These are phyloP conservation scores for Pelodiscus sinensis DNA, from an alignment of 2,113 vertebrate species.

Conservation along the genomic window DNA sequence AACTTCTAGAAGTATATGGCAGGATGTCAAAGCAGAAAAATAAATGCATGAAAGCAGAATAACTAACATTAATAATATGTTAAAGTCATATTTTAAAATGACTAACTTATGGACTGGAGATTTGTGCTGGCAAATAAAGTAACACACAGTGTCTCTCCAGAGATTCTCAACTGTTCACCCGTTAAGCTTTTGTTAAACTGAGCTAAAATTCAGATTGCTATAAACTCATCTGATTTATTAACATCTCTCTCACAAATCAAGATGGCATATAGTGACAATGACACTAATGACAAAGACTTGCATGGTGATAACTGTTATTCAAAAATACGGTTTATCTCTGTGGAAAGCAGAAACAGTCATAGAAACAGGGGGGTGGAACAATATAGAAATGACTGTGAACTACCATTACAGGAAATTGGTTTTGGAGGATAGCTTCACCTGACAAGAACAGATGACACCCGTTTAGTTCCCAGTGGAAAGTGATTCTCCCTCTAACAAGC, in stretches of 20 bases:
- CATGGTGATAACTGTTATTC: neutral
- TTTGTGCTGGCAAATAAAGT: neutral
- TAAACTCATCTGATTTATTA: slow-evolving; percentile 3
- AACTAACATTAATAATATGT: neutral
- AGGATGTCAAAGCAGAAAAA: neutral
- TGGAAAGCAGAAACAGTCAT: neutral
- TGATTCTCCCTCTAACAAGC: neutral
- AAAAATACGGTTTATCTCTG: neutral
- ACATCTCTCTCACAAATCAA: neutral
- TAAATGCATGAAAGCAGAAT: neutral
- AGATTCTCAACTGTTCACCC: neutral
- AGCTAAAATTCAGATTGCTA: neutral
- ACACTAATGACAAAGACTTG: neutral
- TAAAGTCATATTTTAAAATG: neutral
- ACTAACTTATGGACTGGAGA: neutral
- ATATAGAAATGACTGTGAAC: neutral
- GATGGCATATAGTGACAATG: neutral
- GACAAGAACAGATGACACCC: neutral
- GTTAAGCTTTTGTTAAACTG: neutral
- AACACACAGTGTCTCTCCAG: neutral
- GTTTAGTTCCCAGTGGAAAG: neutral
- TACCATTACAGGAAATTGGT: neutral
- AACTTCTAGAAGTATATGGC: neutral
- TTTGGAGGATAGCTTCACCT: neutral
- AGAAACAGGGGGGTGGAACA: neutral